Conservation (phyloP, 2,888 invertebrate species). For the Athalia circularis region DNA sequence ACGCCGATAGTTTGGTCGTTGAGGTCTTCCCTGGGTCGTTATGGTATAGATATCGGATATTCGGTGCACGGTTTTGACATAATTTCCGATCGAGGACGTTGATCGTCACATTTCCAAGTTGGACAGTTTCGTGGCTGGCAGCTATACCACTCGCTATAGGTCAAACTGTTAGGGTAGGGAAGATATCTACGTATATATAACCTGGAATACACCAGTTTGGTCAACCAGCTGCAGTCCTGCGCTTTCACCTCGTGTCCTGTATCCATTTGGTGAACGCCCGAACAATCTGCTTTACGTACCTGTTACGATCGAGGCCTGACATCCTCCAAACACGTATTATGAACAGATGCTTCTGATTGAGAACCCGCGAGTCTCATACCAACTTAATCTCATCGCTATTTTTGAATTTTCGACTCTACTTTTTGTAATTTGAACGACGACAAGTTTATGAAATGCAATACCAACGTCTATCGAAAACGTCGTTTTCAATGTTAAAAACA, state of each 20-base stretch:
- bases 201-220: background rate
- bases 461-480: too few relatives aligned
- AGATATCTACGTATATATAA: background rate
- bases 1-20: constrained; percentile 26
- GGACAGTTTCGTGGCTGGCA: background rate
- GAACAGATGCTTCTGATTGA: constrained; percentile 51
- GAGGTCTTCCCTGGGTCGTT: constrained; percentile 10
- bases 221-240: too few relatives aligned
- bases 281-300: constrained; percentile 55
- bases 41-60: background rate
- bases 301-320: constrained; percentile 53
- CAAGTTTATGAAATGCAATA: too few relatives aligned
- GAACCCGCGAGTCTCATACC: background rate
- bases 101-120: background rate
- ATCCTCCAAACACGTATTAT: constrained; percentile 57
- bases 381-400: too few relatives aligned
- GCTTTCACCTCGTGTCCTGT: too few relatives aligned
- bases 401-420: too few relatives aligned
- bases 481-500: too few relatives aligned
- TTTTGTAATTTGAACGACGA: too few relatives aligned
- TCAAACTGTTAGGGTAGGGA: background rate
- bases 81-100: constrained; percentile 20
- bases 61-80: constrained; percentile 16
- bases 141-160: background rate
- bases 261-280: background rate